Percentiles rank a stretch among this genome's conserved stretches.
Conservation (phyloP, 2,113 vertebrate species). For the Rhinoderma darwinii region DNA sequence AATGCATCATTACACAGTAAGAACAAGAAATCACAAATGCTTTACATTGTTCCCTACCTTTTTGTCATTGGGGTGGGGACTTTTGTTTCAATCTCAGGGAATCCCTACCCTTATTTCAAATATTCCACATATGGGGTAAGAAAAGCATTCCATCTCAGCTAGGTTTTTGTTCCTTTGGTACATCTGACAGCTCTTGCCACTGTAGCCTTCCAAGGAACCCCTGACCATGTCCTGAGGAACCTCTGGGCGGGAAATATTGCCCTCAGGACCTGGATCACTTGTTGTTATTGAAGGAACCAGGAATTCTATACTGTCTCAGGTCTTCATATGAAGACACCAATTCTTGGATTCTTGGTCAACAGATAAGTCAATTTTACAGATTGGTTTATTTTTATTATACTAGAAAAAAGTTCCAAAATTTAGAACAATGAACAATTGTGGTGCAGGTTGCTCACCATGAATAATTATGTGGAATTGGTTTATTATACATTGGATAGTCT, state of each 20-base stretch:
- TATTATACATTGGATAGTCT: background rate
- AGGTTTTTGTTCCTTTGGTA: background rate
- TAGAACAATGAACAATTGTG: background rate
- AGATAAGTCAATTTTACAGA: background rate
- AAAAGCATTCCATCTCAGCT: background rate
- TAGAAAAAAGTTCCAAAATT: background rate
- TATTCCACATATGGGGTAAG: background rate
- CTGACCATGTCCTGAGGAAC: background rate
- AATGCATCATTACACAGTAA: background rate
- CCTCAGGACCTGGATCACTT: background rate
- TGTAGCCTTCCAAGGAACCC: background rate
- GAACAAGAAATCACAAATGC: background rate
- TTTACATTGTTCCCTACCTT: background rate
- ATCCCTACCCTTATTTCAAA: background rate
- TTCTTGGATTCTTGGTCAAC: background rate
- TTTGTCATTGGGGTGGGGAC: no score
- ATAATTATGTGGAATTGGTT: background rate
- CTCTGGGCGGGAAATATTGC: background rate
- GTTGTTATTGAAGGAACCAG: background rate
- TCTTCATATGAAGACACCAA: background rate
- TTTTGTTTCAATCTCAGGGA: no score
- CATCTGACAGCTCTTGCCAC: background rate
- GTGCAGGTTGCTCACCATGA: background rate
- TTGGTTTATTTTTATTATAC: background rate
- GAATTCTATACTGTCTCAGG: background rate